Evolutionary conservation across 1,140 invertebrate genomes (phyloP).

Genomic region (Chironomus striatipennis): DNA sequence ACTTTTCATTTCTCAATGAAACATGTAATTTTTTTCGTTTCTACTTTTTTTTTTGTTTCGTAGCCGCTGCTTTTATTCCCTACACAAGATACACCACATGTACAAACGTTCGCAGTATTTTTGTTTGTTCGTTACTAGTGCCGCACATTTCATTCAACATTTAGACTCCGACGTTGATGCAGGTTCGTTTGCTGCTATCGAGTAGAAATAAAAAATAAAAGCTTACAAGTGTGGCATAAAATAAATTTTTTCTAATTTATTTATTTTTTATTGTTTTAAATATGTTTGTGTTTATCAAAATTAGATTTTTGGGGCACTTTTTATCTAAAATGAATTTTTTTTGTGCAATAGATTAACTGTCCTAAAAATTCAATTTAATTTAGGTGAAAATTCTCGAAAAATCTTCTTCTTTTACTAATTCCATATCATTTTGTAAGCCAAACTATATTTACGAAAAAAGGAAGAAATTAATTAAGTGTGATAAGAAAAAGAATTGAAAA

Average conservation of each 20-base stretch:
- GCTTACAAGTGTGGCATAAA: constrained; percentile 6
- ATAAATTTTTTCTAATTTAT: neutral
- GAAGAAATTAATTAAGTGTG: too few relatives aligned
- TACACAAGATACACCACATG: neutral
- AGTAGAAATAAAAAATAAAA: neutral
- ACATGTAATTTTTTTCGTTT: neutral
- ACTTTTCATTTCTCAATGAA: neutral
- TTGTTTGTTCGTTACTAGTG: constrained; percentile 12
- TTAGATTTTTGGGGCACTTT: too few relatives aligned
- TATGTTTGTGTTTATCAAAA: too few relatives aligned
- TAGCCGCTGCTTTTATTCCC: neutral
- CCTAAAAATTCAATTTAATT: too few relatives aligned
- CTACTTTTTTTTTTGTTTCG: neutral
- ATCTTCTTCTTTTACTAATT: too few relatives aligned
- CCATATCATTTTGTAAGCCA: too few relatives aligned
- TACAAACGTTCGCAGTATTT: neutral
- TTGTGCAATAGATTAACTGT: too few relatives aligned
- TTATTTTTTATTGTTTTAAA: too few relatives aligned
- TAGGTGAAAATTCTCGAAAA: too few relatives aligned
- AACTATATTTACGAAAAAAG: too few relatives aligned
- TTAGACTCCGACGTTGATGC: constrained; percentile 2
- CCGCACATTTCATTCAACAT: constrained; percentile 12
- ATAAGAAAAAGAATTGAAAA: too few relatives aligned
- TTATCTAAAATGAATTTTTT: too few relatives aligned
- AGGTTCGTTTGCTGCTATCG: neutral